Percentiles rank a stretch among this genome's conserved stretches.
phyloP scores from a whole-genome alignment of 2,113 vertebrate genomes.

The Vireo altiloquus region DNA sequence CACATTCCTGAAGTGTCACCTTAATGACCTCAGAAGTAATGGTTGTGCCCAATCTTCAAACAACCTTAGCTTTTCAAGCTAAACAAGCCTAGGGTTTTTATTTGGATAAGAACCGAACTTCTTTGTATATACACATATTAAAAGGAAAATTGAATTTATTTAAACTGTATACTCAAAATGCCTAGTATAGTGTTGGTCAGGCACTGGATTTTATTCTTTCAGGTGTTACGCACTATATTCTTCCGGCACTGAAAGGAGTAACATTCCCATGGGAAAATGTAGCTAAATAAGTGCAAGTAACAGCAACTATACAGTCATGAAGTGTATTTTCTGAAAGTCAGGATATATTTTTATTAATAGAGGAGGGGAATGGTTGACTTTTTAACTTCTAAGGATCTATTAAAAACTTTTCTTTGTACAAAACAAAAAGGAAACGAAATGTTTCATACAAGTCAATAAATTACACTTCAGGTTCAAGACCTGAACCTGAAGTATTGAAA shows the following conservation, averaged over 20 bases:
- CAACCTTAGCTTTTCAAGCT: neutral
- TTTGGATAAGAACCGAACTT: neutral
- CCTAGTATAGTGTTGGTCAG: neutral
- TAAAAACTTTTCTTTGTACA: neutral
- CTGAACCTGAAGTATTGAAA: neutral
- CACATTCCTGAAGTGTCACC: neutral
- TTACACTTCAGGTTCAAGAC: neutral
- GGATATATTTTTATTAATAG: neutral
- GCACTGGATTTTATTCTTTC: neutral
- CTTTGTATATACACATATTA: neutral
- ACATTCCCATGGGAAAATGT: neutral
- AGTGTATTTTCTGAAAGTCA: neutral
- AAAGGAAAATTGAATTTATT: neutral
- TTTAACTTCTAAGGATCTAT: neutral
- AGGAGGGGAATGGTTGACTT: neutral
- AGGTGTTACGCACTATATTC: neutral
- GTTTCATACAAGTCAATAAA: neutral
- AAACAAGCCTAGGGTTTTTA: neutral
- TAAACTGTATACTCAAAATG: neutral
- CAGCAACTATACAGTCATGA: neutral
- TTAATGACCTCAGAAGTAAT: neutral
- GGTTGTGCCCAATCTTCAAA: neutral
- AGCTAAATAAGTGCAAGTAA: neutral
- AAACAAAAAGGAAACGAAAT: neutral
- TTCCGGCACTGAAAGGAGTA: neutral